phyloP scores from a whole-genome alignment of 2,797 vertebrate genomes.

The Spatula clypeata region DNA sequence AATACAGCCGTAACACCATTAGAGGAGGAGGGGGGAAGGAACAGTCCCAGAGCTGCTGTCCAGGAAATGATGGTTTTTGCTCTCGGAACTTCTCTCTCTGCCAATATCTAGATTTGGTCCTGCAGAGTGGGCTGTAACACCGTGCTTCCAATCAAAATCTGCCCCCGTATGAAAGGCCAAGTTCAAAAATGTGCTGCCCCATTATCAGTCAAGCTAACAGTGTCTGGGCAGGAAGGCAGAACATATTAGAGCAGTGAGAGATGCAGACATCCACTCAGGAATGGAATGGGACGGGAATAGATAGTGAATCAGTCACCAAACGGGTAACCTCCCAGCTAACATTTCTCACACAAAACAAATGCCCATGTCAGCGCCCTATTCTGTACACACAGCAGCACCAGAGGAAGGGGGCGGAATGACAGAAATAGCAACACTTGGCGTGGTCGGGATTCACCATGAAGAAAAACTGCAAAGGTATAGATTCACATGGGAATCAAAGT shows the following conservation, averaged over 20 bases:
- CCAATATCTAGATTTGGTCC: not conserved
- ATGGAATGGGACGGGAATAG: conserved; percentile 18
- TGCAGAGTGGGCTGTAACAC: not conserved
- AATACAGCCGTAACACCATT: not conserved
- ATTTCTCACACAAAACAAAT: conserved; percentile 1
- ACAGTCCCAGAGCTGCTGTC: not conserved
- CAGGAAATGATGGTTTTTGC: not conserved
- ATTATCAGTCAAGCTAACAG: not conserved
- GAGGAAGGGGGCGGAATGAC: not conserved
- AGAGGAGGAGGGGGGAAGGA: not conserved
- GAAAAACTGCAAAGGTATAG: not conserved
- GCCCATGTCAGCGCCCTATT: not conserved
- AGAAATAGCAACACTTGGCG: not conserved
- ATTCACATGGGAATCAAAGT: not conserved
- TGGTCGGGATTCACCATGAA: not conserved
- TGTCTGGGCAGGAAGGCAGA: conserved; percentile 6
- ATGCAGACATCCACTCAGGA: not conserved
- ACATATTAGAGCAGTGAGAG: not conserved
- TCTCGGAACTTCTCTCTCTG: conserved; percentile 2
- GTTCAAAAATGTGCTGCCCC: conserved; percentile 21
- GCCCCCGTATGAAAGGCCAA: not conserved
- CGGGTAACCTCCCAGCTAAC: conserved; percentile 3
- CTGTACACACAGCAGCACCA: not conserved
- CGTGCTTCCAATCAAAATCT: conserved; percentile 14
- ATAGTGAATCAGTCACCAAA: conserved; percentile 39